phyloP scores from a whole-genome alignment of 2,113 vertebrate genomes.

The Notothenia coriiceps region DNA sequence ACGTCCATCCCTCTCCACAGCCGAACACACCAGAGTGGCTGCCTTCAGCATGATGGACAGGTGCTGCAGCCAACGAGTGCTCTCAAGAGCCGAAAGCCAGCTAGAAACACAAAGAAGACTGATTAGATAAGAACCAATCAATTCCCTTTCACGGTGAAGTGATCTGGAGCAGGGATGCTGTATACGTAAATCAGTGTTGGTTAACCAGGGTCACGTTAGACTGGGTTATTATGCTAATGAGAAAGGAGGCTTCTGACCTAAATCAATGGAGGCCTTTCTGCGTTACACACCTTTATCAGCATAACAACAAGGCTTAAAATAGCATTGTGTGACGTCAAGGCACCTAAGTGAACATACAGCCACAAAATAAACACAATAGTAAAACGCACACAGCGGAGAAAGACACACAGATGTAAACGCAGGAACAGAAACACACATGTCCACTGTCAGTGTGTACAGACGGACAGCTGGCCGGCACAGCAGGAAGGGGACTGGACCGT shows the following conservation, averaged over 20 bases:
- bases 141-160: background rate
- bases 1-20: slow-evolving; percentile 93
- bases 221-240: background rate
- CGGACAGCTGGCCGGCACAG: slow-evolving; percentile 47
- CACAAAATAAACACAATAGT: background rate
- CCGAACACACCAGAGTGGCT: slow-evolving; percentile 92
- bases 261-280: slow-evolving; percentile 3
- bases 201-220: slow-evolving; percentile 15
- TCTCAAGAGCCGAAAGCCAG: slow-evolving; percentile 97
- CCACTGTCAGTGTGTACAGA: slow-evolving; percentile 34
- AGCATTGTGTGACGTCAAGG: background rate
- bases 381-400: slow-evolving; percentile 19
- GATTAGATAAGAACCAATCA: slow-evolving; percentile 16
- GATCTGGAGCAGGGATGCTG: background rate
- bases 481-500: slow-evolving; percentile 37
- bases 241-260: slow-evolving; percentile 4
- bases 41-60: slow-evolving; percentile 98
- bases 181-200: background rate
- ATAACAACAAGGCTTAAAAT: slow-evolving; percentile 17
- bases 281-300: slow-evolving; percentile 12
- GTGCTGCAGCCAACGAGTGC: slow-evolving; percentile 98
- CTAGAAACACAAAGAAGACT: slow-evolving; percentile 72
- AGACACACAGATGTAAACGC: slow-evolving; percentile 1
- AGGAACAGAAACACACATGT: slow-evolving; percentile 4
- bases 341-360: background rate